A percentile compares a stretch with the other conserved stretches of the same genome.
Conservation (phyloP, 2,888 invertebrate genomes). For the Oligia fasciuncula region DNA sequence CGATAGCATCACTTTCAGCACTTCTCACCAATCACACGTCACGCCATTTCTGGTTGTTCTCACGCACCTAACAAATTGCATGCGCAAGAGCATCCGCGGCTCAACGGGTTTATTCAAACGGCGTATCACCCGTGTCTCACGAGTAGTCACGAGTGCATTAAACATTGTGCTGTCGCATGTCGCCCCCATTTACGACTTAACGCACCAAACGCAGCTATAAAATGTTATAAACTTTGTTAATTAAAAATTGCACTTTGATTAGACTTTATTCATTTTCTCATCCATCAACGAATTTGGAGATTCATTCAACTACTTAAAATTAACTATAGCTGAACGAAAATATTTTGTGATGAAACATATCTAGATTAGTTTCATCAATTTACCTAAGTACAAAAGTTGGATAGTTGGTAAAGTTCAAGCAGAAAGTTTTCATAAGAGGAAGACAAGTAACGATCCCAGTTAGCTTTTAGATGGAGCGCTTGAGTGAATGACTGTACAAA, state of each 20-base stretch:
- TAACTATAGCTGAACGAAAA: background rate
- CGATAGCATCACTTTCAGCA: constrained; percentile 53
- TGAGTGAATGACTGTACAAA: constrained; percentile 39
- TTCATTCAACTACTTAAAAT: constrained; percentile 8
- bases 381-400: constrained; percentile 23
- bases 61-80: constrained; percentile 62
- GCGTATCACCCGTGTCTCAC: constrained; percentile 59
- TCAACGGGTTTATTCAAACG: constrained; percentile 62
- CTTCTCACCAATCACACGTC: constrained; percentile 46
- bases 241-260: constrained; percentile 50
- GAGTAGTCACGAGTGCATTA: constrained; percentile 61
- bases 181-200: constrained; percentile 53
- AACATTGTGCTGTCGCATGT: constrained; percentile 58
- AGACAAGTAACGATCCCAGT: constrained; percentile 38
- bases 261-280: constrained; percentile 9
- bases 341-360: constrained; percentile 1
- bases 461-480: constrained; percentile 25
- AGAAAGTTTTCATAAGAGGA: constrained; percentile 38
- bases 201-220: constrained; percentile 35
- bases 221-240: constrained; percentile 33
- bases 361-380: constrained; percentile 22
- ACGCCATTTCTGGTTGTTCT: constrained; percentile 60
- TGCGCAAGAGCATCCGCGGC: constrained; percentile 53
- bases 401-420: constrained; percentile 14
- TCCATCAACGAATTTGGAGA: constrained; percentile 2